Evolutionary conservation across 2,797 vertebrate species (phyloP).

Genomic region (Cyprinodon diabolis): DNA sequence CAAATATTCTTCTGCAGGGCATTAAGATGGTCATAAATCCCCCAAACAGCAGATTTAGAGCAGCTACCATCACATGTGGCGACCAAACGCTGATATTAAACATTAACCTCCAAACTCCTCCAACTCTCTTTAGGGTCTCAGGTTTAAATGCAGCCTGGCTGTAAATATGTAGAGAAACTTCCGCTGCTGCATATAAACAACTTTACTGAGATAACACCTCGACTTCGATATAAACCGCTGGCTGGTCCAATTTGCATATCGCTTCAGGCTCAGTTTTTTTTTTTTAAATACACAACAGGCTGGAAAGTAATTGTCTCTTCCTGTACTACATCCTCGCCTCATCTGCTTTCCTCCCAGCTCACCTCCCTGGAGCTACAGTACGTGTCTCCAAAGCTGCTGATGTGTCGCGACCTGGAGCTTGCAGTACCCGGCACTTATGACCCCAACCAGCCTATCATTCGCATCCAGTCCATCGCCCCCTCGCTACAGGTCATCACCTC

Average conservation of each 20-base stretch:
- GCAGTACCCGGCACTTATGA: conserved; percentile 97
- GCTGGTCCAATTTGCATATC: conserved; percentile 30
- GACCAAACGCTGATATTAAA: conserved; percentile 28
- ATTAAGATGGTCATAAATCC: conserved; percentile 57
- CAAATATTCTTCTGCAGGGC: conserved; percentile 38
- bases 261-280: conserved; percentile 21
- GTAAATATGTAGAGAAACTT: conserved; percentile 26
- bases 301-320: conserved; percentile 42
- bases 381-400: conserved; percentile 95
- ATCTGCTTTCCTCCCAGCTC: conserved; percentile 80
- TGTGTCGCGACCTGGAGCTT: conserved; percentile 96
- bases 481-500: conserved; percentile 99
- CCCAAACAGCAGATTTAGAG: conserved; percentile 22
- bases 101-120: conserved; percentile 30
- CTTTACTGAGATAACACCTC: conserved; percentile 19
- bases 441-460: conserved; percentile 96
- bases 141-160: conserved; percentile 22
- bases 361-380: conserved; percentile 98
- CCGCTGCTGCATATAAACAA: conserved; percentile 17
- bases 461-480: conserved; percentile 96
- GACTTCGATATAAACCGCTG: conserved; percentile 12
- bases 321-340: conserved; percentile 27
- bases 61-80: conserved; percentile 19
- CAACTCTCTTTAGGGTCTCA: conserved; percentile 17
- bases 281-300: conserved; percentile 7